Evolutionary conservation across 64 coral and sea anemone genomes (phyloP).

Genomic region (Actinia tenebrosa): DNA sequence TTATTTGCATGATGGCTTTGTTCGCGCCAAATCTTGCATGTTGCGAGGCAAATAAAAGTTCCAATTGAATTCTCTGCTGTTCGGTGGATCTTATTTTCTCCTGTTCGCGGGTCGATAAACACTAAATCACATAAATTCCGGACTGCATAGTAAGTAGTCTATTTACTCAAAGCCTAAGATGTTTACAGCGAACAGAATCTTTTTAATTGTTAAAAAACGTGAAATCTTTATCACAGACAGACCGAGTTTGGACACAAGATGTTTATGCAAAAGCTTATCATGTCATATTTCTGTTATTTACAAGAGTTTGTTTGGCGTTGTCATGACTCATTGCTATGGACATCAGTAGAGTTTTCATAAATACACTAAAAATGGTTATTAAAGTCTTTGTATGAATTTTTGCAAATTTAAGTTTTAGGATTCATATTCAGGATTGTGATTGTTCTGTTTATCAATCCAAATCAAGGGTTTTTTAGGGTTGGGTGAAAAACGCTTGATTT

Average conservation of each 20-base stretch:
- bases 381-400: not conserved
- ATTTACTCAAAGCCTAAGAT: not conserved
- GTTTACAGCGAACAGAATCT: not conserved
- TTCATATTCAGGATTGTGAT: not conserved
- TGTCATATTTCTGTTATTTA: conserved; percentile 15
- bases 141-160: not conserved
- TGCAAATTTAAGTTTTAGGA: not conserved
- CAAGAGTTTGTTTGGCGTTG: conserved; percentile 23
- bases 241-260: not conserved
- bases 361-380: not conserved
- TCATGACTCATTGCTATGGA: conserved; percentile 14
- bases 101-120: not conserved
- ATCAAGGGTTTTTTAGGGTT: not conserved
- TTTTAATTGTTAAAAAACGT: not conserved
- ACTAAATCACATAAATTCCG: not conserved
- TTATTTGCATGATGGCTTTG: conserved; percentile 28
- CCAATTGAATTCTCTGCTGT: not conserved
- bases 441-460: not conserved
- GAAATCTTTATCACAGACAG: conserved; percentile 12
- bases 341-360: not conserved
- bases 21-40: conserved; percentile 24
- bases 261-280: conserved; percentile 1
- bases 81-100: not conserved
- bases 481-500: not conserved
- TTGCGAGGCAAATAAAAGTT: conserved; percentile 2